phyloP scores from a whole-genome alignment of 2,888 invertebrate species.

The Isoperla grammatica region DNA sequence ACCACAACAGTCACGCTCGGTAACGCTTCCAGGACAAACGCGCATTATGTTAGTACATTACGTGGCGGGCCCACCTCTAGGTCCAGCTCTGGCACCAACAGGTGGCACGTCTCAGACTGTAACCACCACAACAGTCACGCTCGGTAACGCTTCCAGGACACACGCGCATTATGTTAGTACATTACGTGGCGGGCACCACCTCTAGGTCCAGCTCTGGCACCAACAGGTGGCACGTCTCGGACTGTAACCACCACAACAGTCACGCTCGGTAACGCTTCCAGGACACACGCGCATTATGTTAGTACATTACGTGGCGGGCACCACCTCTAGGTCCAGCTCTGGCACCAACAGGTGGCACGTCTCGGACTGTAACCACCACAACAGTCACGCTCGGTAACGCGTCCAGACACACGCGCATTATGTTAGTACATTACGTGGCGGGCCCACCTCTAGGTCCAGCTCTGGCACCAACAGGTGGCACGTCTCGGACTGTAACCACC shows the following conservation, averaged over 20 bases:
- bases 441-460: slow-evolving; percentile 78
- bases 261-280: too few relatives aligned
- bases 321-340: slow-evolving; percentile 82
- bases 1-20: too few relatives aligned
- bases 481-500: slow-evolving; percentile 62
- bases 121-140: too few relatives aligned
- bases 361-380: slow-evolving; percentile 67
- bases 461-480: slow-evolving; percentile 78
- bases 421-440: too few relatives aligned
- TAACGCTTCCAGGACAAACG: too few relatives aligned
- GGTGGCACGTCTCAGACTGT: slow-evolving; percentile 71
- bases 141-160: too few relatives aligned
- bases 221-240: slow-evolving; percentile 70
- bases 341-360: slow-evolving; percentile 75
- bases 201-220: slow-evolving; percentile 88
- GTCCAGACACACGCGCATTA: too few relatives aligned
- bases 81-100: slow-evolving; percentile 82
- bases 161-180: too few relatives aligned
- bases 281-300: too few relatives aligned
- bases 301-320: slow-evolving; percentile 78
- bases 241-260: slow-evolving; percentile 45
- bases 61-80: slow-evolving; percentile 81
- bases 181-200: slow-evolving; percentile 75
- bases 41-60: too few relatives aligned
- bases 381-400: too few relatives aligned